Conservation (phyloP, 1,140 invertebrate species). For the Rhagoletis zephyria region DNA sequence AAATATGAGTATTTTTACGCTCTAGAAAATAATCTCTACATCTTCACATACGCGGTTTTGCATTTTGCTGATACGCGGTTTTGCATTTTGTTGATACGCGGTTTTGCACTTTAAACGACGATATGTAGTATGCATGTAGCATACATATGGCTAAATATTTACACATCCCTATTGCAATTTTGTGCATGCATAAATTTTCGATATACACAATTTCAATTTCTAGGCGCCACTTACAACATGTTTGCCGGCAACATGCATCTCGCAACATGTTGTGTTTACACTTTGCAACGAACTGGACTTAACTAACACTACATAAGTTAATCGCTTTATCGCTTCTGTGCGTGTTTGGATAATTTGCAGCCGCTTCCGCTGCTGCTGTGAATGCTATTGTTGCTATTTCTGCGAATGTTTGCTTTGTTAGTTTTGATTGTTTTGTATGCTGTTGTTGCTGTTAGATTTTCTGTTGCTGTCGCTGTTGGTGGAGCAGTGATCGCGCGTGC, state of each 20-base stretch:
- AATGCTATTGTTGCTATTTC: background rate
- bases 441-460: background rate
- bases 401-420: background rate
- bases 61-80: no score
- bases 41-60: no score
- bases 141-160: no score
- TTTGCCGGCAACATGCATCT: background rate
- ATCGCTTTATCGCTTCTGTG: slow-evolving; percentile 49
- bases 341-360: background rate
- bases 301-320: slow-evolving; percentile 21
- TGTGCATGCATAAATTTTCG: no score
- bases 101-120: no score
- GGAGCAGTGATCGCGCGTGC: background rate
- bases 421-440: background rate
- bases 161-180: no score
- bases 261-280: slow-evolving; percentile 50
- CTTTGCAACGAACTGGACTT: background rate
- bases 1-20: no score
- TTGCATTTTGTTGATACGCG: no score
- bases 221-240: slow-evolving; percentile 29
- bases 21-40: no score
- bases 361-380: background rate
- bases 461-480: background rate
- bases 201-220: background rate
- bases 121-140: no score